Evolutionary conservation across 2,113 vertebrate genomes (phyloP).

Genomic region (Psophia crepitans): DNA sequence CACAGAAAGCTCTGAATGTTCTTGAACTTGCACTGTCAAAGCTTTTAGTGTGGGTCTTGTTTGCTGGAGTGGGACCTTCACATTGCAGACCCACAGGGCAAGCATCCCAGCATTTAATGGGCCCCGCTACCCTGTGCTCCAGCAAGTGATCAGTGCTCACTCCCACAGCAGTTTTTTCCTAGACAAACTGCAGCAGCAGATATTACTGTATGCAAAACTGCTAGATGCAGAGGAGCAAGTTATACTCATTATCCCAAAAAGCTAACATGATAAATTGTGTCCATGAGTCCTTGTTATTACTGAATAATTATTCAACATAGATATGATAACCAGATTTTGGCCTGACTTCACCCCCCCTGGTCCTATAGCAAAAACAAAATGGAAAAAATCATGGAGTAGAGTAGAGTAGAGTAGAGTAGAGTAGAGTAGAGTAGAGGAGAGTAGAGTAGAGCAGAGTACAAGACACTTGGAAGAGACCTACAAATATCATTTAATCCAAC

Average conservation of each 20-base stretch:
- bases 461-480: neutral
- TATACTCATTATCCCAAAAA: neutral
- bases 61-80: neutral
- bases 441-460: neutral
- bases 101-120: neutral
- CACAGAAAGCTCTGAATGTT: neutral
- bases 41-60: neutral
- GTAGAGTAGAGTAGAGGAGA: neutral
- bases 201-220: neutral
- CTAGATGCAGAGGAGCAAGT: neutral
- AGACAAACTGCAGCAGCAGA: neutral
- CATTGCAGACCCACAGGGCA: neutral
- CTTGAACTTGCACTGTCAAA: neutral
- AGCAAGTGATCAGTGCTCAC: neutral
- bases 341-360: neutral
- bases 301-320: neutral
- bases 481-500: neutral
- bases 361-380: neutral
- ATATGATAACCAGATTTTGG: neutral
- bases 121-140: neutral
- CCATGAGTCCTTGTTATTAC: neutral
- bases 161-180: neutral
- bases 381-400: too few species aligned
- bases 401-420: too few species aligned
- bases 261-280: neutral